phyloP scores from a whole-genome alignment of 1,140 invertebrate genomes.

The Calosoma granatense region DNA sequence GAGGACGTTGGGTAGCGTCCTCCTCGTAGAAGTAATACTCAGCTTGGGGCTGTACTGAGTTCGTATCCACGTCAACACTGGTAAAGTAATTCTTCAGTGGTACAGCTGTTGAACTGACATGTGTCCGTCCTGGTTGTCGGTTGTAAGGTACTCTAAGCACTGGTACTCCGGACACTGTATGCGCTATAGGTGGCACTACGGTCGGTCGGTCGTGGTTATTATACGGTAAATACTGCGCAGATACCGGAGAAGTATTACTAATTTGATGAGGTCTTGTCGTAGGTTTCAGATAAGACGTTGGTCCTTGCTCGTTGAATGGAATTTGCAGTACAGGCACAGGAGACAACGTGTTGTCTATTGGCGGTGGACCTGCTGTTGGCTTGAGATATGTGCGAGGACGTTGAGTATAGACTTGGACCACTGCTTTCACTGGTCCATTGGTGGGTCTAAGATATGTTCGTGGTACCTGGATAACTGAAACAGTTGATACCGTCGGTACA shows the following conservation, averaged over 20 bases:
- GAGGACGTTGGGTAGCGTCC: conserved; percentile 38
- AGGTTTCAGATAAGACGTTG: not conserved
- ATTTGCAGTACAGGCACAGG: not conserved
- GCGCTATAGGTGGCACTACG: not conserved
- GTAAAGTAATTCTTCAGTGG: conserved; percentile 48
- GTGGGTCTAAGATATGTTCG: not conserved
- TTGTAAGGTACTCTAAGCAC: not conserved
- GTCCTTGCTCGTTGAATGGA: not conserved
- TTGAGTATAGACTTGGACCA: not conserved
- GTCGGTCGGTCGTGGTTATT: not conserved
- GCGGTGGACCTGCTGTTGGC: not conserved
- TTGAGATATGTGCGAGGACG: not conserved
- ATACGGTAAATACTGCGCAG: conserved; percentile 13
- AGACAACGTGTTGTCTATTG: not conserved
- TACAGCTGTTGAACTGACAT: conserved; percentile 42
- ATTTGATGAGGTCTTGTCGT: not conserved
- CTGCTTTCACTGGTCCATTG: not conserved
- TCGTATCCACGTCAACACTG: conserved; percentile 36
- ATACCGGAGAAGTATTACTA: conserved; percentile 27
- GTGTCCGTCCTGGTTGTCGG: conserved; percentile 14
- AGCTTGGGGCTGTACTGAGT: conserved; percentile 39
- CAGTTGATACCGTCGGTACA: not conserved
- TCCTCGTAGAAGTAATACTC: conserved; percentile 50
- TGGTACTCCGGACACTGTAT: not conserved
- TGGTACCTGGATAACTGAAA: not conserved